These are phyloP conservation scores for Galaxias olidus DNA, from an alignment of 2,797 vertebrate genomes.

Conservation along the genomic window DNA sequence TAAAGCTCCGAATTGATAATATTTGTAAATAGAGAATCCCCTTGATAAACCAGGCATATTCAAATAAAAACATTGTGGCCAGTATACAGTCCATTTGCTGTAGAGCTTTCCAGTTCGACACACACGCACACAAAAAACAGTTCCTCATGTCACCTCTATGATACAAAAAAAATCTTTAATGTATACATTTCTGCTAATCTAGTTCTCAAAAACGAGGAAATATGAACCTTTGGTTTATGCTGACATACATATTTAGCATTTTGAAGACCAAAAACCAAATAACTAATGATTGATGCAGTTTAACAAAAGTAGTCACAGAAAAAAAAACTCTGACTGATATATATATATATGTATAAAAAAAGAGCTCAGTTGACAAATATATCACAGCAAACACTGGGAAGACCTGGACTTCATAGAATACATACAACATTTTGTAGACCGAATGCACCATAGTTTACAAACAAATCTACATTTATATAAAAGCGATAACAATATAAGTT, in stretches of 20 bases:
- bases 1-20: constrained; percentile 20
- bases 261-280: constrained; percentile 40
- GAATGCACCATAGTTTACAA: constrained; percentile 52
- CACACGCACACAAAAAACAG: constrained; percentile 11
- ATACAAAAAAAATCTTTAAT: not conserved
- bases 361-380: constrained; percentile 27
- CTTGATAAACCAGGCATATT: constrained; percentile 29
- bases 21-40: constrained; percentile 12
- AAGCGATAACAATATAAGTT: constrained; percentile 67
- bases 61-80: constrained; percentile 16
- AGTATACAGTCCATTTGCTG: constrained; percentile 22
- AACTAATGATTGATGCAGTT: constrained; percentile 40
- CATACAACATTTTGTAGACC: constrained; percentile 49
- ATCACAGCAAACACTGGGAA: constrained; percentile 44
- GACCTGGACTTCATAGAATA: constrained; percentile 55
- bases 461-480: constrained; percentile 61
- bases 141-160: constrained; percentile 25
- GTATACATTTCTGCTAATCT: too few species aligned
- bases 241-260: constrained; percentile 50
- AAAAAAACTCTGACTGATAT: constrained; percentile 34
- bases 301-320: constrained; percentile 24
- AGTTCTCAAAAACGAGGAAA: constrained; percentile 31
- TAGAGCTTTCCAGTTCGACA: constrained; percentile 58
- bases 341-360: constrained; percentile 17
- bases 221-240: constrained; percentile 74